Evolutionary conservation across 1,140 invertebrate species (phyloP).

Genomic region (Anoplolepis gracilipes): DNA sequence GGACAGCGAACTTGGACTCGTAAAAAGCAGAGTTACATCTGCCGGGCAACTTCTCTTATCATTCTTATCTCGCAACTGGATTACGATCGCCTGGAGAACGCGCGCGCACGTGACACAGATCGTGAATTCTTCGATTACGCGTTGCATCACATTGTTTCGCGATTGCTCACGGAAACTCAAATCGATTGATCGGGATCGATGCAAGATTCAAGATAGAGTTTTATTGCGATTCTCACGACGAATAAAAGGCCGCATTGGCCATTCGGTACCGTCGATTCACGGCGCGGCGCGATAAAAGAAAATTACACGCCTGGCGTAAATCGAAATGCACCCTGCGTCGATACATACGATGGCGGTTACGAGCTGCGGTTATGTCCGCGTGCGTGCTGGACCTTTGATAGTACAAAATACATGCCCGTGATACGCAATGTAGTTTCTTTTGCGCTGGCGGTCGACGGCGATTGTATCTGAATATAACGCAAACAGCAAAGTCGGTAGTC

Average conservation of each 20-base stretch:
- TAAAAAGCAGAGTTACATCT: slow-evolving; percentile 76
- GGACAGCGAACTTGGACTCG: slow-evolving; percentile 65
- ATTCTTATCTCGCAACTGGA: slow-evolving; percentile 63
- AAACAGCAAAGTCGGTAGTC: slow-evolving; percentile 31
- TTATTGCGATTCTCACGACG: slow-evolving; percentile 29
- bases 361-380: slow-evolving; percentile 31
- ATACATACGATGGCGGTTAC: slow-evolving; percentile 29
- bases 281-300: slow-evolving; percentile 44
- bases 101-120: background rate
- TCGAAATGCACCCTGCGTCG: slow-evolving; percentile 38
- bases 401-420: slow-evolving; percentile 13
- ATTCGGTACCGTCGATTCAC: slow-evolving; percentile 10
- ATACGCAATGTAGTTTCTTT: slow-evolving; percentile 40
- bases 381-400: slow-evolving; percentile 51
- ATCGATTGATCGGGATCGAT: slow-evolving; percentile 46
- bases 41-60: slow-evolving; percentile 70
- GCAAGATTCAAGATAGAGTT: background rate
- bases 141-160: background rate
- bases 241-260: slow-evolving; percentile 17
- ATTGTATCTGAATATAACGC: slow-evolving; percentile 46
- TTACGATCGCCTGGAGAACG: slow-evolving; percentile 69
- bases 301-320: slow-evolving; percentile 47
- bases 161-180: background rate
- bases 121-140: background rate
- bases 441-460: slow-evolving; percentile 24